Evolutionary conservation across 2,797 vertebrate genomes (phyloP), one percentile per base, ranked within the genome.

Genomic region (Halcyon leucocephala): DNA sequence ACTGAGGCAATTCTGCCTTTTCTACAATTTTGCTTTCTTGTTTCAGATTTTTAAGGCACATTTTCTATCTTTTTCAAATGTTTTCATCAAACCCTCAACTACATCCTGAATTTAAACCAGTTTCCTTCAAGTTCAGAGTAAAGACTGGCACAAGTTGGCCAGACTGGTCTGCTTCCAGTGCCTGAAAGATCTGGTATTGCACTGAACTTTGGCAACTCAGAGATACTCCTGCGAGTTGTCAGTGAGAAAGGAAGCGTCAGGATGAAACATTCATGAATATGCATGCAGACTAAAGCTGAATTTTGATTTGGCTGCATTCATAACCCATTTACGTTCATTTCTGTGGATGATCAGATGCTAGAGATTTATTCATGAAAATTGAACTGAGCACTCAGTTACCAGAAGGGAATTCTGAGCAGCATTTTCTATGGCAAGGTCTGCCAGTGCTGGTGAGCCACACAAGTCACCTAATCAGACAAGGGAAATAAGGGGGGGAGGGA

Each of bases 221-320:
- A 17, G 82, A 42, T 48, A n/a, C 31, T 93, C 11, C 4, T 31
- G 25, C 26, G 62, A 74, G 46, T 71, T 87, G 82, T 77, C 82
- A 85, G 67, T 21, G 76, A 91, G 76, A 92, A 92, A 49, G n/a
- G 25, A 82, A 78, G 41, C 16, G 31, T 52, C 55, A 29, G 64
- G 48, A 92, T 85, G 60, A 74, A 89, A 80, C 13, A 54, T 7
- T 74, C 65, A 89, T 93, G 84, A 94, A 95, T 93, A 94, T 91
- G 72, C 89, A 95, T 86, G 9, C 7, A 79, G 76, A 85, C 79
- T 83, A 20, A 78, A 91, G 65, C 39, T 92, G 86, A 87, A 83
- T 95, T 96, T 93, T 91, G 5, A 92, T 95, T 93, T 96, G 91
- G 79, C 67, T 93, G 84, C 87, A 87, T 92, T 95, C 89, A 78